Evolutionary conservation across 1,140 invertebrate genomes (phyloP).

Genomic region (Dinoponera quadriceps): DNA sequence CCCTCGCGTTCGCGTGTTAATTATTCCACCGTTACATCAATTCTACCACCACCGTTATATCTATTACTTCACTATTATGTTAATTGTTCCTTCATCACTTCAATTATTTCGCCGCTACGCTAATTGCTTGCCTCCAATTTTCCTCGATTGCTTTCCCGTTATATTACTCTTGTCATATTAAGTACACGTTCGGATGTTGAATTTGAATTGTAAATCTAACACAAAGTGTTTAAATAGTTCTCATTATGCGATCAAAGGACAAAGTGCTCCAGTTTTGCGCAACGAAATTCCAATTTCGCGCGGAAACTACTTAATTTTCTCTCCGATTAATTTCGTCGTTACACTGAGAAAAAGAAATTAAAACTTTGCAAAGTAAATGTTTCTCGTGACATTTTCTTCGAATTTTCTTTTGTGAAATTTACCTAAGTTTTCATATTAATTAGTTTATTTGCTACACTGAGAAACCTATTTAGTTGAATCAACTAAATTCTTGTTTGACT

Average conservation of each 20-base stretch:
- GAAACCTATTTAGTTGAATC: no score
- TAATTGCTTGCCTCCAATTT: slow-evolving; percentile 4
- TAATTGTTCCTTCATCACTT: slow-evolving; percentile 19
- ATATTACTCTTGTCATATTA: slow-evolving; percentile 9
- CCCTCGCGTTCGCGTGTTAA: background rate
- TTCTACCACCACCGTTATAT: background rate
- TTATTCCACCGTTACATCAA: slow-evolving; percentile 4
- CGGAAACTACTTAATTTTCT: no score
- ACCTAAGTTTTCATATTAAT: no score
- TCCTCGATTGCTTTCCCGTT: slow-evolving; percentile 10
- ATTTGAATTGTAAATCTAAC: slow-evolving; percentile 8
- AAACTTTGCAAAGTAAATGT: no score
- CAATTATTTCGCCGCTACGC: slow-evolving; percentile 7
- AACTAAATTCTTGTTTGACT: no score
- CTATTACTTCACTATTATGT: slow-evolving; percentile 10
- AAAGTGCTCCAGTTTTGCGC: background rate
- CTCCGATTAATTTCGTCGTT: no score
- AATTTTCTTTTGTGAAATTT: no score
- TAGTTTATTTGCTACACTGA: no score
- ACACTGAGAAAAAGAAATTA: no score
- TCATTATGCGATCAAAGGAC: background rate
- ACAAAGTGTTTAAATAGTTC: background rate
- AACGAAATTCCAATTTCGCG: slow-evolving; percentile 30
- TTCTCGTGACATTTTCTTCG: no score
- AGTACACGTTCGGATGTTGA: background rate